These are phyloP conservation scores for Mesaphorura yosii DNA, from an alignment of 1,140 invertebrate species.

Conservation along the genomic window DNA sequence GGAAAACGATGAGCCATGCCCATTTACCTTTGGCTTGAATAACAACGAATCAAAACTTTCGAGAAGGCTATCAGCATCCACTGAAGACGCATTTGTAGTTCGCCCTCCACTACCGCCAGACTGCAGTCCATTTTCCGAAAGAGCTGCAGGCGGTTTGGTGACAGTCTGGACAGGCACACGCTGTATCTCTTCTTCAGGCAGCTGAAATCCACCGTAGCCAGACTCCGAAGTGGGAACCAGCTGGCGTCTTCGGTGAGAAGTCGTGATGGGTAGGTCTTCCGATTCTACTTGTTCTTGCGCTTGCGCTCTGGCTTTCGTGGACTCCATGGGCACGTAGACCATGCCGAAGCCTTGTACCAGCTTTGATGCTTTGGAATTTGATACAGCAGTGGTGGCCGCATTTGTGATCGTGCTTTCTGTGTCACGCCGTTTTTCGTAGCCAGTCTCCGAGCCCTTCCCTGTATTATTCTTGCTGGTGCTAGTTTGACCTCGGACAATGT, in stretches of 20 bases:
- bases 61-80: slow-evolving; percentile 24
- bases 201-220: too few species aligned
- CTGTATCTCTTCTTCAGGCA: too few species aligned
- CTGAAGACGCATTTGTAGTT: not conserved
- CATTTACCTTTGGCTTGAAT: slow-evolving; percentile 24
- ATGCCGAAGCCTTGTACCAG: slow-evolving; percentile 21
- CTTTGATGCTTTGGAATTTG: too few species aligned
- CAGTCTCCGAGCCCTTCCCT: not conserved
- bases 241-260: not conserved
- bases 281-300: not conserved
- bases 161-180: too few species aligned
- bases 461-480: not conserved
- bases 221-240: too few species aligned
- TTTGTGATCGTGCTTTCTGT: not conserved
- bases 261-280: not conserved
- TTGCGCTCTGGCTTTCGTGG: not conserved
- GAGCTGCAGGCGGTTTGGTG: too few species aligned
- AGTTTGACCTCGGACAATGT: slow-evolving; percentile 1
- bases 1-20: not conserved
- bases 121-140: not conserved
- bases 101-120: not conserved
- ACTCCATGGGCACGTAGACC: slow-evolving; percentile 30
- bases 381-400: slow-evolving; percentile 13
- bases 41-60: slow-evolving; percentile 29
- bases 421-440: not conserved